Evolutionary conservation across 2,888 invertebrate species (phyloP).

Genomic region (Clunio marinus): DNA sequence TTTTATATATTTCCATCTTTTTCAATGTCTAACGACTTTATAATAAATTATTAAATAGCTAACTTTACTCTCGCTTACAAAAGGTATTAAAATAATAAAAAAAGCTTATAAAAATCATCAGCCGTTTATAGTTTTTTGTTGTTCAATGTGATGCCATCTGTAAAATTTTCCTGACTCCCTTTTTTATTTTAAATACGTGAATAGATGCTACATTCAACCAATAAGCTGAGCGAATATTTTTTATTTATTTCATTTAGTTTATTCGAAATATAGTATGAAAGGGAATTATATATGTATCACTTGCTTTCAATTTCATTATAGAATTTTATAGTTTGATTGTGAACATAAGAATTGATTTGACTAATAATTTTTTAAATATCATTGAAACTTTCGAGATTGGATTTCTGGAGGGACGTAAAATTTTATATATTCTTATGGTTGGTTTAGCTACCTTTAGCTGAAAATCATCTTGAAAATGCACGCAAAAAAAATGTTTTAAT

Average conservation of each 20-base stretch:
- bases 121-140: neutral
- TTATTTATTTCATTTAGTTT: conserved; percentile 1
- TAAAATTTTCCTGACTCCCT: conserved; percentile 27
- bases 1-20: too few species aligned
- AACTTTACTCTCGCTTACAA: conserved; percentile 2
- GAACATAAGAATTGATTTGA: too few species aligned
- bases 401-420: too few species aligned
- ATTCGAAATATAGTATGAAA: neutral
- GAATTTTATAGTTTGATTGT: too few species aligned
- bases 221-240: neutral
- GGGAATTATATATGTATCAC: neutral
- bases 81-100: conserved; percentile 38
- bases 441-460: too few species aligned
- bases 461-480: conserved; percentile 26
- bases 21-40: too few species aligned
- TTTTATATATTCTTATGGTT: too few species aligned
- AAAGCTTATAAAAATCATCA: conserved; percentile 35
- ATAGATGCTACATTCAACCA: neutral
- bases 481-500: too few species aligned
- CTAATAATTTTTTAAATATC: too few species aligned
- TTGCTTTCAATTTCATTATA: too few species aligned
- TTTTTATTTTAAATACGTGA: neutral
- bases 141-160: conserved; percentile 29
- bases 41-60: conserved; percentile 7
- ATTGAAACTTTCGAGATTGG: too few species aligned